Conservation (phyloP, 1,140 invertebrate species). For the Trypoxylus dichotomus region DNA sequence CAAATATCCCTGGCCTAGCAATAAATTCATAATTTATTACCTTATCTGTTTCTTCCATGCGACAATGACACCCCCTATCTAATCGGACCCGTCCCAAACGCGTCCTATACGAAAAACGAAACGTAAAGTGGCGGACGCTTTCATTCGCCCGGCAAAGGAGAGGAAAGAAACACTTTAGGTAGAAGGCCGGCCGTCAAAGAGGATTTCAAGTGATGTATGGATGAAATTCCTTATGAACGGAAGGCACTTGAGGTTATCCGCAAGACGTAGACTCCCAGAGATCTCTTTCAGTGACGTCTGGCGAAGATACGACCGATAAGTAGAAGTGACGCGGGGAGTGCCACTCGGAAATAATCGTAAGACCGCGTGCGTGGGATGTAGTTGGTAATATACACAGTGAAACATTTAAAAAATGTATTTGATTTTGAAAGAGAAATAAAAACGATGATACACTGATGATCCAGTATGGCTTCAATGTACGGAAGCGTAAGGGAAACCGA, state of each 20-base stretch:
- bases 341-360: not conserved
- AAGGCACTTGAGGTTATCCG: constrained; percentile 17
- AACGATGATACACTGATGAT: no score
- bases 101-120: not conserved
- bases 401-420: no score
- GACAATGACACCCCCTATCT: not conserved
- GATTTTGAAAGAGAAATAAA: no score
- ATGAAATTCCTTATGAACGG: not conserved
- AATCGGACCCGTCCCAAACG: not conserved
- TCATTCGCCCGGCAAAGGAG: not conserved
- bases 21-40: no score
- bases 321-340: not conserved
- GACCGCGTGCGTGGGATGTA: not conserved
- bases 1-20: no score
- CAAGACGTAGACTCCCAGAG: not conserved
- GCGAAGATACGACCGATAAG: not conserved
- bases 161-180: not conserved
- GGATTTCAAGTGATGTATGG: constrained; percentile 21
- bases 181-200: not conserved
- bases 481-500: no score
- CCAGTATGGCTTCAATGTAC: no score
- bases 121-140: no score
- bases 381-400: no score
- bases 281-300: not conserved
- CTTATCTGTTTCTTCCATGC: no score